Evolutionary conservation across 2,797 vertebrate genomes (phyloP).

Genomic region (Chloroceryle amazona): DNA sequence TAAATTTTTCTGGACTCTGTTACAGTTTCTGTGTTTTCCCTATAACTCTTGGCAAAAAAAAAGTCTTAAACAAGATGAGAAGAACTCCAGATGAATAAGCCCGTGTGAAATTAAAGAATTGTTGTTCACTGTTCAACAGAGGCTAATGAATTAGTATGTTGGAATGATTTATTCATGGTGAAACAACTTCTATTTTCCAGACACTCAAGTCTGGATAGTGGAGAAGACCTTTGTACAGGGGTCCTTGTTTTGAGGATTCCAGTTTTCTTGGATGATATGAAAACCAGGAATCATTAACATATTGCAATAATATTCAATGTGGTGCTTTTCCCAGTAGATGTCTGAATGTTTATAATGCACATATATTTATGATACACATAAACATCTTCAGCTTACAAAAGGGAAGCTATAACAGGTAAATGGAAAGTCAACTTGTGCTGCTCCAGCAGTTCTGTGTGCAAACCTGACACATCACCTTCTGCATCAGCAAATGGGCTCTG

Average conservation of each 20-base stretch:
- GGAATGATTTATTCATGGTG: background rate
- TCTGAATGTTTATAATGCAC: background rate
- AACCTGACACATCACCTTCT: background rate
- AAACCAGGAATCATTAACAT: background rate
- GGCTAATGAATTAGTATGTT: background rate
- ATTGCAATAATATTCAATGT: background rate
- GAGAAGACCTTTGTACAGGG: background rate
- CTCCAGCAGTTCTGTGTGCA: background rate
- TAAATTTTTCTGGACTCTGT: conserved; percentile 14
- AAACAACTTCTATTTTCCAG: background rate
- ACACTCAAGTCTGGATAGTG: background rate
- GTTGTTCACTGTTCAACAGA: background rate
- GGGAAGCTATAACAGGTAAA: background rate
- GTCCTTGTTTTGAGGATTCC: background rate
- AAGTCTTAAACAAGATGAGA: conserved; percentile 37
- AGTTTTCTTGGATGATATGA: background rate
- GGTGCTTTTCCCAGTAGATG: background rate
- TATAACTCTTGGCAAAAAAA: conserved; percentile 37
- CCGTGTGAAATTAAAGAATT: background rate
- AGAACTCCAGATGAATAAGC: conserved; percentile 24
- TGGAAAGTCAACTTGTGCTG: background rate
- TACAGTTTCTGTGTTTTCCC: conserved; percentile 25
- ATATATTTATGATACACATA: background rate
- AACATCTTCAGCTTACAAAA: background rate
- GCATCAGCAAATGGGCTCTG: background rate